Evolutionary conservation across 2,888 invertebrate genomes (phyloP).

Genomic region (Dynastes tityus): DNA sequence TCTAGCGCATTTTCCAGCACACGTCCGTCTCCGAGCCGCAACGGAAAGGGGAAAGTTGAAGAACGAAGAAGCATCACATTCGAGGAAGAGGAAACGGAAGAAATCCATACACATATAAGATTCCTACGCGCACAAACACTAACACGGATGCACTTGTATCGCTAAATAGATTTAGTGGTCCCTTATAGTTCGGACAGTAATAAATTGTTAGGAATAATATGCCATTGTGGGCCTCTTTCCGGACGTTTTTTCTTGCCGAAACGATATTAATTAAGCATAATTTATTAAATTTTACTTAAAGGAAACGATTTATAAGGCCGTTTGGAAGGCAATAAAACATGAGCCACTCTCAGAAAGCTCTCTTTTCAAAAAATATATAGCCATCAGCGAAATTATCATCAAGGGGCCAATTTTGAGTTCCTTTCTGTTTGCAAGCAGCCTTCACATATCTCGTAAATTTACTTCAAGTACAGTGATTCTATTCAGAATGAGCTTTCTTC

Average conservation of each 20-base stretch:
- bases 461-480: no score
- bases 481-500: no score
- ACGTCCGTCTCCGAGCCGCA: not conserved
- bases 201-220: constrained; percentile 45
- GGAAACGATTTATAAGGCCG: constrained; percentile 1
- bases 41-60: constrained; percentile 11
- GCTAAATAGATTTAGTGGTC: constrained; percentile 45
- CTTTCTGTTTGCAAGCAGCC: no score
- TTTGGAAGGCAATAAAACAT: not conserved
- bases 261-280: constrained; percentile 23
- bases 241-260: not conserved
- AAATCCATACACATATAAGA: constrained; percentile 30
- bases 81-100: constrained; percentile 23
- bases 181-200: constrained; percentile 46
- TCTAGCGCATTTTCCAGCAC: constrained; percentile 33
- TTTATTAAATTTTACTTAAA: constrained; percentile 23
- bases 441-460: no score
- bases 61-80: constrained; percentile 11
- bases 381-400: no score
- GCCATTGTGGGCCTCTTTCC: constrained; percentile 9
- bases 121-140: constrained; percentile 14
- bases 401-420: no score
- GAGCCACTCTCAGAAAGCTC: not conserved
- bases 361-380: no score
- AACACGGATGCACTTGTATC: constrained; percentile 17